These are phyloP conservation scores for Dolichallabes microphthalmus DNA, from an alignment of 2,113 vertebrate species.

Conservation along the genomic window DNA sequence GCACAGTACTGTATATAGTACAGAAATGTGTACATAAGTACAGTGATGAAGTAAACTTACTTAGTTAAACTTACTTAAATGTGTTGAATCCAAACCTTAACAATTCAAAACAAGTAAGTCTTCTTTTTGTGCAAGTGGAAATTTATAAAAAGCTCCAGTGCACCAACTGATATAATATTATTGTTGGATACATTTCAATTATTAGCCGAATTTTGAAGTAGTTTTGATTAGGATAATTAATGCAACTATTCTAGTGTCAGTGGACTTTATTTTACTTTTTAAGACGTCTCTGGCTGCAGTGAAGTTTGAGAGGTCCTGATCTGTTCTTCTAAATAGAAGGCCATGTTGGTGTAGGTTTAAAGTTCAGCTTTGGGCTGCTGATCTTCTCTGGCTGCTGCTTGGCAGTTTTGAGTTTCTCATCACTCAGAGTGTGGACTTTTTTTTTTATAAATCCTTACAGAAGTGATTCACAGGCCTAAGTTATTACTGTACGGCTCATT, in stretches of 20 bases:
- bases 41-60: too few species aligned
- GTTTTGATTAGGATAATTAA: background rate
- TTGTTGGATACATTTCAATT: background rate
- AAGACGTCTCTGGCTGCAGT: too few species aligned
- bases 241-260: too few species aligned
- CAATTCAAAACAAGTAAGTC: background rate
- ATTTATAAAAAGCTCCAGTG: background rate
- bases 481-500: constrained; percentile 32
- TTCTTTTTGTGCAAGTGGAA: background rate
- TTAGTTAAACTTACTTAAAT: background rate
- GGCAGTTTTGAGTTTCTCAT: background rate
- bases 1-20: too few species aligned
- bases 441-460: constrained; percentile 20
- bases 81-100: background rate
- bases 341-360: background rate
- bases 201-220: background rate
- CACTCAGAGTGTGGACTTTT: background rate
- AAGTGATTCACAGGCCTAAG: constrained; percentile 6
- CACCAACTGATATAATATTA: background rate
- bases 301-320: background rate
- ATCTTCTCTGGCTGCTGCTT: background rate
- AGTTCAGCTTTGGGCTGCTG: background rate
- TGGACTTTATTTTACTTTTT: background rate
- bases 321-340: background rate
- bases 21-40: too few species aligned